Conservation (phyloP, 2,888 invertebrate species). For the Cacoxenus indagator region DNA sequence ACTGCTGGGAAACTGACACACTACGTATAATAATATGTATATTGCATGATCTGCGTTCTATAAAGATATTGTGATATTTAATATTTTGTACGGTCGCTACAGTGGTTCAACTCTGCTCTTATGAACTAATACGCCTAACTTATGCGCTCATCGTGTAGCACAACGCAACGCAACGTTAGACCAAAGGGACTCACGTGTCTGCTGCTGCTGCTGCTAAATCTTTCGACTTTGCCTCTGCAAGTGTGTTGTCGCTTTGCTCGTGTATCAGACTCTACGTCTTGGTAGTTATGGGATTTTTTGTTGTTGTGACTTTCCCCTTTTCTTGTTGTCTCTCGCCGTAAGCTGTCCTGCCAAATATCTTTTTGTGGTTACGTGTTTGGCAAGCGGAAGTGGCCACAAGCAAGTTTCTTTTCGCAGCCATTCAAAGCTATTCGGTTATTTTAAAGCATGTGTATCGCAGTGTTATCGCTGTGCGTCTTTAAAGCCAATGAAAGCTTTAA, state of each 20-base stretch:
- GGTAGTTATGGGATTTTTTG: neutral
- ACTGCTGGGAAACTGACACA: too few relatives aligned
- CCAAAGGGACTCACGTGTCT: conserved; percentile 48
- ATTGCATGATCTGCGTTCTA: too few relatives aligned
- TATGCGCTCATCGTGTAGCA: neutral
- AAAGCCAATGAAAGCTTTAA: conserved; percentile 51
- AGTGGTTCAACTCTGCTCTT: too few relatives aligned
- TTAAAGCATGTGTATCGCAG: conserved; percentile 3
- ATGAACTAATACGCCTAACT: neutral
- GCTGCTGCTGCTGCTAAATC: conserved; percentile 53
- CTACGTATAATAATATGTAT: too few relatives aligned
- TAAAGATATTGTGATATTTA: too few relatives aligned
- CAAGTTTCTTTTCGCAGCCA: neutral
- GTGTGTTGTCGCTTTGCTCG: neutral
- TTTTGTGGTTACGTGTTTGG: conserved; percentile 63
- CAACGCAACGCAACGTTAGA: too few relatives aligned
- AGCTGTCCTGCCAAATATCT: too few relatives aligned
- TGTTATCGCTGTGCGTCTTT: conserved; percentile 19
- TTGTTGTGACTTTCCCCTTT: neutral
- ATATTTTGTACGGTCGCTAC: too few relatives aligned
- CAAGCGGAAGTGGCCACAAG: conserved; percentile 59
- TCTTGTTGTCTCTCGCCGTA: neutral
- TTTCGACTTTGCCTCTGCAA: conserved; percentile 32
- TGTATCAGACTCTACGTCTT: neutral
- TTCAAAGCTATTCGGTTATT: neutral